Evolutionary conservation across 2,888 invertebrate species (phyloP).

Genomic region (Ypsolopha scabrella): DNA sequence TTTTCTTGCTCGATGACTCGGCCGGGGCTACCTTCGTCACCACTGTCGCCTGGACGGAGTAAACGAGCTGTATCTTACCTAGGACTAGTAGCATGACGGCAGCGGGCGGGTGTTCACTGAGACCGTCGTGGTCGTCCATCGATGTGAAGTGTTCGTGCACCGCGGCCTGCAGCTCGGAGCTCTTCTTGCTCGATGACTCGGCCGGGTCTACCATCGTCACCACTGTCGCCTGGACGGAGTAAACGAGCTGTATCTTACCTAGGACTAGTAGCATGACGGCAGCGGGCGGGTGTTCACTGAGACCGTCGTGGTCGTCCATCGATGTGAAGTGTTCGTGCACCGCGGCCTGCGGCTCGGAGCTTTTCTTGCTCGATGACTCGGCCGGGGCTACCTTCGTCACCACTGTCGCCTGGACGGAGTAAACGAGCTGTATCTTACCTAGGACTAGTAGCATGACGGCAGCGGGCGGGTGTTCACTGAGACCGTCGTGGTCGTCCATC

Average conservation of each 20-base stretch:
- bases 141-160: constrained; percentile 38
- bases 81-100: constrained; percentile 84
- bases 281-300: constrained; percentile 79
- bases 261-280: constrained; percentile 84
- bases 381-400: no score
- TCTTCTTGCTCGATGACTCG: not conserved
- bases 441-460: constrained; percentile 84
- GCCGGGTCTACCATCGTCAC: no score
- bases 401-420: no score
- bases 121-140: constrained; percentile 70
- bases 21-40: no score
- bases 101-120: constrained; percentile 79
- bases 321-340: constrained; percentile 38
- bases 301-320: constrained; percentile 70
- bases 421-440: no score
- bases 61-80: no score
- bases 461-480: constrained; percentile 79
- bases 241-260: no score
- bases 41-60: no score
- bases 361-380: not conserved
- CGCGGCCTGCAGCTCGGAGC: constrained; percentile 8
- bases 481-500: constrained; percentile 70
- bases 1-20: not conserved
- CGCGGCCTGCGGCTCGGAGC: constrained; percentile 8
- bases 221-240: no score